Evolutionary conservation across 1,140 invertebrate species (phyloP).

Genomic region (Pseudomyrmex dendroicus): DNA sequence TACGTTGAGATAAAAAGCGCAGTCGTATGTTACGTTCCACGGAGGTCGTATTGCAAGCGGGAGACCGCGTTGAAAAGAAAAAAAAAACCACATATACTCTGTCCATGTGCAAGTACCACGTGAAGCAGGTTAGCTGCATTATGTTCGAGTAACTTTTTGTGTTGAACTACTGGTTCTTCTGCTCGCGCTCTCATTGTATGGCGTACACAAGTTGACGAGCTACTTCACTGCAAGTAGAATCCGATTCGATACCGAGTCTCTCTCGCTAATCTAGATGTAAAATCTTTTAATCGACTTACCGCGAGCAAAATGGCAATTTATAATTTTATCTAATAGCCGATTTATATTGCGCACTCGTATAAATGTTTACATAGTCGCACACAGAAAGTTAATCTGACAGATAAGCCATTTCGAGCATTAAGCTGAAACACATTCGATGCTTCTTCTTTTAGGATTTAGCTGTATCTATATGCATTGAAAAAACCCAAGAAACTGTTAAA

Average conservation of each 20-base stretch:
- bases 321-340: conserved; percentile 32
- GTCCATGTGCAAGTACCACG: conserved; percentile 18
- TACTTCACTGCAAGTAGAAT: conserved; percentile 20
- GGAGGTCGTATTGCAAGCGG: neutral
- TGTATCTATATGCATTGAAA: neutral
- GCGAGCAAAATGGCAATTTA: conserved; percentile 5
- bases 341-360: conserved; percentile 12
- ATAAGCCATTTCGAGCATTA: neutral
- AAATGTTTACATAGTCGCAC: neutral
- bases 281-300: conserved; percentile 42
- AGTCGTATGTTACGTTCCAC: conserved; percentile 16
- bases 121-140: conserved; percentile 45
- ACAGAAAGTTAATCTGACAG: conserved; percentile 19
- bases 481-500: conserved; percentile 19
- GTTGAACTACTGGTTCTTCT: conserved; percentile 40
- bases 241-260: neutral
- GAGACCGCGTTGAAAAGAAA: neutral
- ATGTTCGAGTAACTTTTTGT: conserved; percentile 50
- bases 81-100: neutral
- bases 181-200: neutral
- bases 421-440: neutral
- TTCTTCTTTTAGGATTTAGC: neutral
- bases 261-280: conserved; percentile 43
- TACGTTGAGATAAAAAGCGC: conserved; percentile 36
- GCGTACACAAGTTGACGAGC: conserved; percentile 29